These are phyloP conservation scores for Auanema sp. DNA, from an alignment of 2,888 invertebrate genomes.

Conservation along the genomic window DNA sequence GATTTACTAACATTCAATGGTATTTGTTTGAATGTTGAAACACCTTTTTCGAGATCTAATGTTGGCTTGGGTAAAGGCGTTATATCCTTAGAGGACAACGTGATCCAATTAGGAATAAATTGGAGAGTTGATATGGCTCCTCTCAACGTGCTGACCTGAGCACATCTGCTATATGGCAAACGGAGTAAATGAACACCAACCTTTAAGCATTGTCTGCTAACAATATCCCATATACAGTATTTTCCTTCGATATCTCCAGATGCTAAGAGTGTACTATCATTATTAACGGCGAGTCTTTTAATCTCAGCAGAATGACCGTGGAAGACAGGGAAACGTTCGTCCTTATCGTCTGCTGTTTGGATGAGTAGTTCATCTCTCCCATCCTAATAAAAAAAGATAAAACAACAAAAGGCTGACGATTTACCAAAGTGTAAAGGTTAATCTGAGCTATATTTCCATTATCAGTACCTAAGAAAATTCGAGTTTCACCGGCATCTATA, in stretches of 20 bases:
- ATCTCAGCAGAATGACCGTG: conserved; percentile 41
- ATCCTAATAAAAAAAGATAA: conserved; percentile 17
- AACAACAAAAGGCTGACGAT: background rate
- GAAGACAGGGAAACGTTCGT: conserved; percentile 31
- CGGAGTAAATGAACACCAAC: conserved; percentile 17
- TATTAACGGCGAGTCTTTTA: conserved; percentile 28
- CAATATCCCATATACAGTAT: conserved; percentile 55
- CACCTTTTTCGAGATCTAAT: conserved; percentile 16
- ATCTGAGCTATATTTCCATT: conserved; percentile 49
- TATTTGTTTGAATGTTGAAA: background rate
- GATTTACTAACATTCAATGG: too few species aligned
- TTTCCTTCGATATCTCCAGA: conserved; percentile 47
- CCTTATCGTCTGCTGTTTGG: conserved; percentile 35
- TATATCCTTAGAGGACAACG: conserved; percentile 10
- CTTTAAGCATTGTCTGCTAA: conserved; percentile 51
- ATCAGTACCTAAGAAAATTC: conserved; percentile 49
- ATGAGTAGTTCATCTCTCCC: conserved; percentile 27
- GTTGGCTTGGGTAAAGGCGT: conserved; percentile 7
- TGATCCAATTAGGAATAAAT: conserved; percentile 26
- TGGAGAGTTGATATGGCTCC: conserved; percentile 20
- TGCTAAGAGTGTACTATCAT: conserved; percentile 51
- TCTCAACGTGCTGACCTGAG: conserved; percentile 22
- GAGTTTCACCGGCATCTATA: conserved; percentile 50
- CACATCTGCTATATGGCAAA: background rate
- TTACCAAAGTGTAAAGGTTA: conserved; percentile 33